Conservation (phyloP, 1,140 invertebrate genomes). For the Drosophila quadrilineata region DNA sequence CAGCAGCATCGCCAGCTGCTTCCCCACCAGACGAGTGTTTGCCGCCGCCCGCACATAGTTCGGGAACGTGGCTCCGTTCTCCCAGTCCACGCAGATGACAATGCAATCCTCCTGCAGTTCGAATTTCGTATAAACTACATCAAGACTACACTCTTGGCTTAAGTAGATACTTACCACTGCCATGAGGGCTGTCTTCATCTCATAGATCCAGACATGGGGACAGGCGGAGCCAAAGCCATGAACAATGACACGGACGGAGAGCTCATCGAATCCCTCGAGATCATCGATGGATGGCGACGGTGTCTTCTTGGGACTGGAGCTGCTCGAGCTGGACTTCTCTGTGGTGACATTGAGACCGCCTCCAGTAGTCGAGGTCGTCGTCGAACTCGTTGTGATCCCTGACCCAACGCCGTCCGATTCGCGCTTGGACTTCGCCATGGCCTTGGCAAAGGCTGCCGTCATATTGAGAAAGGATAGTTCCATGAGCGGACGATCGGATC, state of each 20-base stretch:
- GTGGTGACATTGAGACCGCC: constrained; percentile 13
- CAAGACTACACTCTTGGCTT: background rate
- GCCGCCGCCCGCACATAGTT: constrained; percentile 96
- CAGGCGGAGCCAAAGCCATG: constrained; percentile 97
- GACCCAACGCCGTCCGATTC: constrained; percentile 29
- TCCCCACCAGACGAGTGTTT: constrained; percentile 95
- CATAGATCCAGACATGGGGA: constrained; percentile 94
- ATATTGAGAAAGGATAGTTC: constrained; percentile 87
- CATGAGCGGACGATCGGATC: constrained; percentile 85
- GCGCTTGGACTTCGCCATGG: constrained; percentile 48
- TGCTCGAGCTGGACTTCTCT: constrained; percentile 22
- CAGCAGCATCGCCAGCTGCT: constrained; percentile 91
- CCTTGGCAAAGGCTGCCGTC: constrained; percentile 81
- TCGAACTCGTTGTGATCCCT: constrained; percentile 2
- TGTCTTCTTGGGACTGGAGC: constrained; percentile 40
- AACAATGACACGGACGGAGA: constrained; percentile 94
- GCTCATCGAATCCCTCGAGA: constrained; percentile 74
- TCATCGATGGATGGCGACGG: constrained; percentile 55
- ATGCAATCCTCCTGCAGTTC: constrained; percentile 90
- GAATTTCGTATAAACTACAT: background rate
- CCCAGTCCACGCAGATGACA: constrained; percentile 97
- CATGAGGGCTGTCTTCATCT: constrained; percentile 94
- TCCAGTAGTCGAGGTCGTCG: background rate
- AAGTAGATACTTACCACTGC: constrained; percentile 85
- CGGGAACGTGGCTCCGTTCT: constrained; percentile 93